Evolutionary conservation across 2,113 vertebrate genomes (phyloP).

Genomic region (Terrapene triunguis): DNA sequence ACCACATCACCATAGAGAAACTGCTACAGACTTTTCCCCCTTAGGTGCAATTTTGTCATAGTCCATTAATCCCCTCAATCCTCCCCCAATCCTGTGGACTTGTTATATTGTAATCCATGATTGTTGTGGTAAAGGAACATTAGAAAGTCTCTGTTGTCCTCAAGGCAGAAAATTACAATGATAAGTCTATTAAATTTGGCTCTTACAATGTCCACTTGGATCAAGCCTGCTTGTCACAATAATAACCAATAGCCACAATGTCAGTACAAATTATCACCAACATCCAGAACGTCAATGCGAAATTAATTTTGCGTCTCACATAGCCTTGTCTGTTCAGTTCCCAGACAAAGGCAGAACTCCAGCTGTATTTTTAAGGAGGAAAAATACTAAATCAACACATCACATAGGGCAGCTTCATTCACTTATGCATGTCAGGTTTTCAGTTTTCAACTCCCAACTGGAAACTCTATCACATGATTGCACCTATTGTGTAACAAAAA

Average conservation of each 20-base stretch:
- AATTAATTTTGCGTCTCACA: slow-evolving; percentile 68
- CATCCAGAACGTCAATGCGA: slow-evolving; percentile 63
- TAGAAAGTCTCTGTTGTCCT: slow-evolving; percentile 83
- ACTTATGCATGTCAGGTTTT: slow-evolving; percentile 53
- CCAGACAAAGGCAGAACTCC: slow-evolving; percentile 36
- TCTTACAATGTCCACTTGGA: slow-evolving; percentile 73
- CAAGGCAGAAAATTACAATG: slow-evolving; percentile 84
- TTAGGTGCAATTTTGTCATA: slow-evolving; percentile 88
- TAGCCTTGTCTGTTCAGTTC: slow-evolving; percentile 3
- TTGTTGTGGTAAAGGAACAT: slow-evolving; percentile 86
- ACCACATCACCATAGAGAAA: slow-evolving; percentile 79
- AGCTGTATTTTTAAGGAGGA: slow-evolving; percentile 39
- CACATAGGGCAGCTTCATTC: slow-evolving; percentile 17
- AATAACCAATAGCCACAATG: slow-evolving; percentile 57
- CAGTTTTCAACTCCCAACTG: slow-evolving; percentile 70
- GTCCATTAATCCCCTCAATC: slow-evolving; percentile 90
- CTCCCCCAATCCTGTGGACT: slow-evolving; percentile 72
- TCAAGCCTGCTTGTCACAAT: slow-evolving; percentile 51
- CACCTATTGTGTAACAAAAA: slow-evolving; percentile 62
- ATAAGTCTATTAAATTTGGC: slow-evolving; percentile 73
- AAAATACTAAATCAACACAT: slow-evolving; percentile 46
- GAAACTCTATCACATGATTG: slow-evolving; percentile 71
- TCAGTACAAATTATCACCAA: slow-evolving; percentile 71
- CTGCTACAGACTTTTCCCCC: slow-evolving; percentile 83
- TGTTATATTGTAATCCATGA: slow-evolving; percentile 85